Base-by-base conservation (phyloP, 2,113 vertebrate species). In the Caretta caretta region DNA sequence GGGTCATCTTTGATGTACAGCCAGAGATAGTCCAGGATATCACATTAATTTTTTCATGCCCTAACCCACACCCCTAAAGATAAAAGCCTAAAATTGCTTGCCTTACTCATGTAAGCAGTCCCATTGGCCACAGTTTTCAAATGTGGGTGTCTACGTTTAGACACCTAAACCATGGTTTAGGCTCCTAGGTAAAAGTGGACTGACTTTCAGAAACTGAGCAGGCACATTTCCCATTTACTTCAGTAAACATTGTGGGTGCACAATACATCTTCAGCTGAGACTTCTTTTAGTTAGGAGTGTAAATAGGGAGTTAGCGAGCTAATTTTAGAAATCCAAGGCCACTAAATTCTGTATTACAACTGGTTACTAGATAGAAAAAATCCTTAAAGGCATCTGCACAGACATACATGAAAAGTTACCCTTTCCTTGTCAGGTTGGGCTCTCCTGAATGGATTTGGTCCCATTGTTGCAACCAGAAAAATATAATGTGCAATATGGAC, bases 201-300 rank as follows among this genome's bases (percentile, higher is more conserved):
- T 53, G 46, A 90, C 92, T 80, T 86, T 92, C 59, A 79, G 42
- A 94, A 31, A 48, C 84, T 46, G 83, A 88, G 87, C 81, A 86
- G 86, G 56, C 2, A 0, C 54, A 82, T 19, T 49, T 92, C 42
- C 81, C 42, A 49, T 16, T 54, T 87, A 94, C 83, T 10, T 78
- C 35, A 20, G 8, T 69, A 35, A n/a, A 69, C 8, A 9, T 35
- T 35, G 62, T n/a, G 62, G 35, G 17, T 69, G 17, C 35, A 69
- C 31, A 69, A n/a, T 16, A 69, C 62, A 8, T 9, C 35, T n/a
- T 17, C 17, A 69, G n/a, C 16, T 69, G 35, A 69, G 62, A 69
- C 16, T 3, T 9, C 62, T n/a, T 69, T n/a, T 69, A 8, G 35
- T n/a, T 69, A n/a, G 16, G 62, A 20, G 16, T 35, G 16, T 19